Conservation (phyloP, 1,140 invertebrate genomes). For the Hycleus cichorii region DNA sequence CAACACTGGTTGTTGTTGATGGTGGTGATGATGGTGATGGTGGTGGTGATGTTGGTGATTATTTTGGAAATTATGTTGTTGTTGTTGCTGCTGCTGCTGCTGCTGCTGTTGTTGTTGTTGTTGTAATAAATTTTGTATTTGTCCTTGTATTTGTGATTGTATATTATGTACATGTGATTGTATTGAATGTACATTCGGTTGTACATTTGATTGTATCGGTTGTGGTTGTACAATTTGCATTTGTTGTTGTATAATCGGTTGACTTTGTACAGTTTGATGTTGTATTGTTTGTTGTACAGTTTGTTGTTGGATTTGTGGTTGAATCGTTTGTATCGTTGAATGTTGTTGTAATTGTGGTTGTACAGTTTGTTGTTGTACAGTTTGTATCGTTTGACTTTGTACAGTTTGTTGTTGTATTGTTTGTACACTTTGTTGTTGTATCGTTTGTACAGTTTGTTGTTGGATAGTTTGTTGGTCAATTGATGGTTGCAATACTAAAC, state of each 20-base stretch:
- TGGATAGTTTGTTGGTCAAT: conserved; percentile 39
- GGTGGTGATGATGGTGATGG: conserved; percentile 18
- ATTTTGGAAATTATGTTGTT: conserved; percentile 24
- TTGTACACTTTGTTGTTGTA: conserved; percentile 40
- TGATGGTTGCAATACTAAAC: conserved; percentile 37
- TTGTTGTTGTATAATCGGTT: conserved; percentile 32
- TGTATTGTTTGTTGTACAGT: conserved; percentile 39
- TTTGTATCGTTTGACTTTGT: conserved; percentile 39
- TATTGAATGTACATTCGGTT: conserved; percentile 21
- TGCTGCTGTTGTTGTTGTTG: conserved; percentile 35
- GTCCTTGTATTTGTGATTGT: conserved; percentile 36
- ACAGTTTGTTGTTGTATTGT: conserved; percentile 41
- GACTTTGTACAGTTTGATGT: conserved; percentile 35
- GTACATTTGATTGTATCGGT: conserved; percentile 21
- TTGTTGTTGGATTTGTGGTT: conserved; percentile 37
- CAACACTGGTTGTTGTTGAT: conserved; percentile 30
- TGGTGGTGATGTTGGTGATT: conserved; percentile 15
- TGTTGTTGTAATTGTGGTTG: conserved; percentile 35
- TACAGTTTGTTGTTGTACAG: conserved; percentile 39
- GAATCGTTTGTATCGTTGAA: conserved; percentile 28
- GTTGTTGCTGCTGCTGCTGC: conserved; percentile 25
- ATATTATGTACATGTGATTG: conserved; percentile 31
- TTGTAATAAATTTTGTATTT: conserved; percentile 34
- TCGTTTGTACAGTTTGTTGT: conserved; percentile 41
- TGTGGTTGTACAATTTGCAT: conserved; percentile 39